Evolutionary conservation across 2,888 invertebrate genomes (phyloP).

Genomic region (Doris montereyensis): DNA sequence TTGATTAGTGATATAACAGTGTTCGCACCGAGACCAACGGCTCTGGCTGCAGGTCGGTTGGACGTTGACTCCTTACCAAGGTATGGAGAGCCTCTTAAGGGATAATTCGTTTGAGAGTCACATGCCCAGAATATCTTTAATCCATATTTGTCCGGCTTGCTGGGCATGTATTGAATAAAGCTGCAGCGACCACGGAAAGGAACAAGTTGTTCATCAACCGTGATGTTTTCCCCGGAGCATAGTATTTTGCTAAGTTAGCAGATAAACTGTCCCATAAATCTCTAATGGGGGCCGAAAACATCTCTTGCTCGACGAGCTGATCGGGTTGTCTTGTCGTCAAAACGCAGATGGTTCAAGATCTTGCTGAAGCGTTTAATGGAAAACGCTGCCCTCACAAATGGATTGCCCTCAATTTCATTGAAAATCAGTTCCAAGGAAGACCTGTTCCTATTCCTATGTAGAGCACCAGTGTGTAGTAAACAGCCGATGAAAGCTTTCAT

Average conservation of each 20-base stretch:
- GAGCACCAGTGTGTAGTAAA: constrained; percentile 22
- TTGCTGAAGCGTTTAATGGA: neutral
- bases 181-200: neutral
- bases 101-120: constrained; percentile 1
- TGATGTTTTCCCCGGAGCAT: constrained; percentile 15
- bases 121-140: constrained; percentile 11
- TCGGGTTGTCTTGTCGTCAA: constrained; percentile 7
- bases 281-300: constrained; percentile 8
- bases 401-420: constrained; percentile 21
- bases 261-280: too few species aligned
- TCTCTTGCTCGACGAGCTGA: neutral
- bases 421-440: constrained; percentile 24
- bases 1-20: neutral
- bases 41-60: neutral
- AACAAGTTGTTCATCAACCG: constrained; percentile 14
- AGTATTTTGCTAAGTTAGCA: neutral
- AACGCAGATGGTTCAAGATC: constrained; percentile 15
- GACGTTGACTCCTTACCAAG: constrained; percentile 1
- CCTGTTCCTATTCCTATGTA: constrained; percentile 4
- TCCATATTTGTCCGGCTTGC: constrained; percentile 1
- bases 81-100: constrained; percentile 16
- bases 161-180: neutral
- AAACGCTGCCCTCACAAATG: constrained; percentile 19
- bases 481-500: constrained; percentile 30
- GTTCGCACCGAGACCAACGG: neutral